phyloP scores from a whole-genome alignment of 2,113 vertebrate species.

The Heloderma charlesbogerti region DNA sequence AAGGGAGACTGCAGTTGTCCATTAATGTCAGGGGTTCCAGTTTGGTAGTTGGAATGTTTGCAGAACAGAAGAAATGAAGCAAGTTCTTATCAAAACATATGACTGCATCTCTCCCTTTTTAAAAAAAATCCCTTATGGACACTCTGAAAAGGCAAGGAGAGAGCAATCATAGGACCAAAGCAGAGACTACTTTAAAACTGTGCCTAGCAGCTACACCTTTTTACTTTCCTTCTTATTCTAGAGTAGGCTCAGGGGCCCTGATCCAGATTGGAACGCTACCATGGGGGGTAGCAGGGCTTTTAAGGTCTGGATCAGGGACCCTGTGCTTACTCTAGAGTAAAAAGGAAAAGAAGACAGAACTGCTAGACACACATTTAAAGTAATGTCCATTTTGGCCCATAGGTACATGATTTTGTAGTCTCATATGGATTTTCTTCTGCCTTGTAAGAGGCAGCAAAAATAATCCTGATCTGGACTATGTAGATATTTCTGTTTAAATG shows the following conservation, averaged over 20 bases:
- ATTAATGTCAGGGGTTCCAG: conserved; percentile 39
- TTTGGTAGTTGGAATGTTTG: conserved; percentile 28
- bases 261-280: too few species aligned
- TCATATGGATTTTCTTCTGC: background rate
- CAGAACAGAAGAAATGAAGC: conserved; percentile 35
- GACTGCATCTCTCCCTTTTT: background rate
- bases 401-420: background rate
- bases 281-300: too few species aligned
- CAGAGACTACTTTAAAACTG: too few species aligned
- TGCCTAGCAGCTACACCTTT: too few species aligned
- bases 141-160: background rate
- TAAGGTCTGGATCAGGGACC: too few species aligned
- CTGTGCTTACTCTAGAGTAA: too few species aligned
- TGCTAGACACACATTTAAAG: too few species aligned
- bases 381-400: too few species aligned
- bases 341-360: too few species aligned
- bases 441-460: background rate
- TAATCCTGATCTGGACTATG: background rate
- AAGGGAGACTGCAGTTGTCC: conserved; percentile 51
- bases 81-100: conserved; percentile 7
- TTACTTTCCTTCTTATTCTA: too few species aligned
- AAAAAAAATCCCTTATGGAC: background rate
- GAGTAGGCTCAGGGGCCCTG: too few species aligned
- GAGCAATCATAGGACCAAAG: background rate
- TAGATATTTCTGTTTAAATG: background rate